Conservation (phyloP, 2,113 vertebrate genomes). For the Esox niger region DNA sequence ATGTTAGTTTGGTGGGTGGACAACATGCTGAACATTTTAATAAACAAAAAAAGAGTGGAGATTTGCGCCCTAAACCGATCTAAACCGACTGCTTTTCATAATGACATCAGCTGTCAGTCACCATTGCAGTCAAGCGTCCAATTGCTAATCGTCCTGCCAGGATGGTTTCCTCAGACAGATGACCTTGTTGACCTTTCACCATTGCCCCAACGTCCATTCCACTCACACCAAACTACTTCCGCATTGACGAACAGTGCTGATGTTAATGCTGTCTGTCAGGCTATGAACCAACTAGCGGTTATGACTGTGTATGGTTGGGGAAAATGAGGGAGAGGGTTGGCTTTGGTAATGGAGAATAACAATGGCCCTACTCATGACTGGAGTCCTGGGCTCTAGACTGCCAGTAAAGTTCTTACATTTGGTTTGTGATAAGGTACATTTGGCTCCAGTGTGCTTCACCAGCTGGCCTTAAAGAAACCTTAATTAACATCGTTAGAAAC, state of each 20-base stretch:
- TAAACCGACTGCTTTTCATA: not conserved
- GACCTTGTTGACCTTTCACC: slow-evolving; percentile 21
- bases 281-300: slow-evolving; percentile 28
- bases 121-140: not conserved
- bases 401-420: too few species aligned
- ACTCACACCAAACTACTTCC: slow-evolving; percentile 7
- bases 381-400: too few species aligned
- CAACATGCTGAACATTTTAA: too few species aligned
- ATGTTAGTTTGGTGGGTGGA: too few species aligned
- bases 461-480: too few species aligned
- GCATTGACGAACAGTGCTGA: slow-evolving; percentile 16
- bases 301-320: not conserved
- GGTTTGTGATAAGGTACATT: too few species aligned
- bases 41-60: too few species aligned
- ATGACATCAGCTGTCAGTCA: not conserved
- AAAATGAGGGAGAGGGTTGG: not conserved
- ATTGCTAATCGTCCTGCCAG: not conserved
- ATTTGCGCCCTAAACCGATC: not conserved
- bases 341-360: slow-evolving; percentile 2
- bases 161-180: not conserved
- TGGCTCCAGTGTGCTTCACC: too few species aligned
- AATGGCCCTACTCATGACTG: not conserved
- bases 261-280: slow-evolving; percentile 11
- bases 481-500: too few species aligned
- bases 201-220: slow-evolving; percentile 1